Base-by-base conservation (phyloP, 2,113 vertebrate species). In the Athene noctua region DNA sequence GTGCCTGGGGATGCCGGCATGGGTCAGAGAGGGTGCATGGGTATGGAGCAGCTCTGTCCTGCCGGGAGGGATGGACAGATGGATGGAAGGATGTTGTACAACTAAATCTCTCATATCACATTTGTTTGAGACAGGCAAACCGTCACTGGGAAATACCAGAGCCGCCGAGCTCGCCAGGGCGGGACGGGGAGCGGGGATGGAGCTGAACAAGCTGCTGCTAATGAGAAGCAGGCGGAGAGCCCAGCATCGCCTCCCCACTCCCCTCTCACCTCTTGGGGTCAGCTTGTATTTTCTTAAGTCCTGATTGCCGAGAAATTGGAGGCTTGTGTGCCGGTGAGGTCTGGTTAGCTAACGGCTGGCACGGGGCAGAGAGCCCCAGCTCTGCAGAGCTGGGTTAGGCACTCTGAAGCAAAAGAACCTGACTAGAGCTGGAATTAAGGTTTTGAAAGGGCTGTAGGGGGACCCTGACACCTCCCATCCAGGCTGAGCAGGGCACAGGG, bases 281-380 rank as follows among this genome's bases (percentile, higher is more conserved):
- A 96, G 83, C 27, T 70, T 88, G 54, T 95, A n/a, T 97, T 97
- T 97, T 96, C 86, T 85, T 93, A 84, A 94, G 86, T 42, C 77
- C 88, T 92, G 95, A 97, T 96, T 97, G 95, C 96, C 8, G 26
- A 96, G 83, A 95, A 97, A 96, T 97, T 91, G 94, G 96, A 93
- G 87, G 95, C 30, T 92, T 70, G 72, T 81, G 89, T 73, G 90
- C 80, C 5, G 0, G 25, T 58, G 84, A 55, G 87, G 78, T 74
- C 89, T 94, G 92, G 87, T 51, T 58, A 59, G 87, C 63, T 66
- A 46, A 83, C 1, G n/a, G 58, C 73, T 70, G 73, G 92, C 87
- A 70, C 3, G 2, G 58, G 49, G 86, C 57, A 14, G 61, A 36
- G 4, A 42, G 21, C 52, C 42, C 42, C 1, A 2, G 10, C 0